Conservation (phyloP, 1,140 invertebrate genomes). For the Microplitis mediator region DNA sequence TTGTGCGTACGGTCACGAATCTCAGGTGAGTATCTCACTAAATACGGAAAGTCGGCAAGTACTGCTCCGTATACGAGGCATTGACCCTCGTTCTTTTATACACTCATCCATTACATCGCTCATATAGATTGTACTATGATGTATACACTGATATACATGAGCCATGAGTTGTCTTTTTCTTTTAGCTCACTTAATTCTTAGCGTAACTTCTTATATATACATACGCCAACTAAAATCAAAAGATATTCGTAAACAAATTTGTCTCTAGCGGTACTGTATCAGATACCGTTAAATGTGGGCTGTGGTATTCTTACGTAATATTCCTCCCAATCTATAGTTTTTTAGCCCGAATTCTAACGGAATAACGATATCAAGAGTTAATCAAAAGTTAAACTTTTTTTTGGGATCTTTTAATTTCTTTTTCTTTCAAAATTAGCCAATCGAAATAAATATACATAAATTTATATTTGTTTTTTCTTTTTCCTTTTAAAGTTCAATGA, state of each 20-base stretch:
- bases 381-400: not conserved
- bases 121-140: too few relatives aligned
- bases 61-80: conserved; percentile 56
- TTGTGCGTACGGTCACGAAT: conserved; percentile 37
- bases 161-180: not conserved
- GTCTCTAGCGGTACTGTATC: conserved; percentile 49
- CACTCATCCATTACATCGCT: not conserved
- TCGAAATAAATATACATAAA: too few relatives aligned
- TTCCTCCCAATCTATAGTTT: not conserved
- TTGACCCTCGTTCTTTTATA: conserved; percentile 48
- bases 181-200: not conserved
- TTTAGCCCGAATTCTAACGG: conserved; percentile 10
- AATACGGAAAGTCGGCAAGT: conserved; percentile 51
- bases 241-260: conserved; percentile 48
- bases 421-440: not conserved
- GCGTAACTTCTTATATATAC: not conserved
- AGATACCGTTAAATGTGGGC: conserved; percentile 37
- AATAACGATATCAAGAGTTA: conserved; percentile 11
- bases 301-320: conserved; percentile 45
- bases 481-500: not conserved
- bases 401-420: not conserved
- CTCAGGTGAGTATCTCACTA: conserved; percentile 35
- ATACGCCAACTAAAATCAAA: not conserved
- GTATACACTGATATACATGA: not conserved
- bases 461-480: not conserved